Base-by-base conservation (phyloP, 64 coral and sea anemone genomes). In the Pocillopora verrucosa region DNA sequence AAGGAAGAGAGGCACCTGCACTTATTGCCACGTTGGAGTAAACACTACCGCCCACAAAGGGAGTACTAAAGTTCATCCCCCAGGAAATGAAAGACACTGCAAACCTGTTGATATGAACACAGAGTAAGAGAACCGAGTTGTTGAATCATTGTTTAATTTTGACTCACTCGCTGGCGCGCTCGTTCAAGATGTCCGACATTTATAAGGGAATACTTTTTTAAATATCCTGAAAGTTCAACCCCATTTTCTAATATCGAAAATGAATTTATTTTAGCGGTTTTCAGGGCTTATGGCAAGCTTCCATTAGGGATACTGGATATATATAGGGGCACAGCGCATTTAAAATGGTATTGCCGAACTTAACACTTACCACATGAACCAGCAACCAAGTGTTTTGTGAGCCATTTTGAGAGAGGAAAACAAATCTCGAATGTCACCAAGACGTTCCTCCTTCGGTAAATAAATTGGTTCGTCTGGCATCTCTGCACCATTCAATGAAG, bases 341-440 rank as follows among this genome's bases (percentile, higher is more conserved):
- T 51, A 51, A 51, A 51, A 51, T 51, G 41, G 7, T 51, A 7
- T 7, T 67, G 3, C 19, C 22, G 15, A 22, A 5, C 16, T 19
- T 19, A 16, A 72, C 24, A 59, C 86, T 75, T 17, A 92, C 90
- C 90, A 92, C 24, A 84, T 65, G 61, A 79, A n/a, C 90, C 90
- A 92, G 22, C 59, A 72, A 45, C 41, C 76, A 36, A 87, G 41
- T 2, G 90, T 92, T 35, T n/a, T 62, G 51, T 87, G 90, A 9
- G 63, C 16, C 90, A 92, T 92, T 78, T 67, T 92, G 11, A 26
- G 45, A 2, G 70, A 67, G 13, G 72, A 64, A 78, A 92, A 92
- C 14, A 92, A 59, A 34, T 92, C 83, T 4, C 67, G 74, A 10
- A 87, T 79, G 59, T 68, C 80, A 20, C 81, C 90, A 14, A 56